These are phyloP conservation scores for Pilophorus perplexus DNA, from an alignment of 2,888 invertebrate genomes.

Conservation along the genomic window DNA sequence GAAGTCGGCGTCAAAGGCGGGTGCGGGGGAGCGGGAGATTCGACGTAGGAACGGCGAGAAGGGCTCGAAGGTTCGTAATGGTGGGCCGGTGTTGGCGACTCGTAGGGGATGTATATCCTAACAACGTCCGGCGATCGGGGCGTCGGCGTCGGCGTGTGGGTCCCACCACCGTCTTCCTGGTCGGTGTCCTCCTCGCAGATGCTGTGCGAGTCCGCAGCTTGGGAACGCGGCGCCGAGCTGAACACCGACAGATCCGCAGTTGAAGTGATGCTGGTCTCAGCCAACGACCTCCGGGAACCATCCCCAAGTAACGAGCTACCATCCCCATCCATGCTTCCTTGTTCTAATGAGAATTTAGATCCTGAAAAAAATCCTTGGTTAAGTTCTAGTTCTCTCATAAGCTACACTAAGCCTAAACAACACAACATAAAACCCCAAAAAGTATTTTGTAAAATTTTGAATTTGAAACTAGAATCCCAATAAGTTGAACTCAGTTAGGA, in stretches of 20 bases:
- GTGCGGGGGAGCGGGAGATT: too few species aligned
- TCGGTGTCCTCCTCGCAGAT: constrained; percentile 55
- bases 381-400: too few species aligned
- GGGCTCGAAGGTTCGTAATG: neutral
- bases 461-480: too few species aligned
- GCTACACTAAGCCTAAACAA: too few species aligned
- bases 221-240: constrained; percentile 67
- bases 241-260: constrained; percentile 79
- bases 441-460: too few species aligned
- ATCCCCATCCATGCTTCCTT: constrained; percentile 60
- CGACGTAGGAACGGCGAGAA: neutral
- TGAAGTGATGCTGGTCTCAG: constrained; percentile 79
- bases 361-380: constrained; percentile 54
- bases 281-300: constrained; percentile 74
- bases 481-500: too few species aligned
- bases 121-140: constrained; percentile 60
- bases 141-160: constrained; percentile 59
- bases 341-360: constrained; percentile 64
- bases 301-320: constrained; percentile 65
- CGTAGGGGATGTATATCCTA: constrained; percentile 76
- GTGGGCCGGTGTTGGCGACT: constrained; percentile 49
- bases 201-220: constrained; percentile 73
- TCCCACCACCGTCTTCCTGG: constrained; percentile 53
- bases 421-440: too few species aligned
- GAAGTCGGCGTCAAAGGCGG: constrained; percentile 56